Conservation (phyloP, 1,140 invertebrate species). For the Neotoxoptera formosana region DNA sequence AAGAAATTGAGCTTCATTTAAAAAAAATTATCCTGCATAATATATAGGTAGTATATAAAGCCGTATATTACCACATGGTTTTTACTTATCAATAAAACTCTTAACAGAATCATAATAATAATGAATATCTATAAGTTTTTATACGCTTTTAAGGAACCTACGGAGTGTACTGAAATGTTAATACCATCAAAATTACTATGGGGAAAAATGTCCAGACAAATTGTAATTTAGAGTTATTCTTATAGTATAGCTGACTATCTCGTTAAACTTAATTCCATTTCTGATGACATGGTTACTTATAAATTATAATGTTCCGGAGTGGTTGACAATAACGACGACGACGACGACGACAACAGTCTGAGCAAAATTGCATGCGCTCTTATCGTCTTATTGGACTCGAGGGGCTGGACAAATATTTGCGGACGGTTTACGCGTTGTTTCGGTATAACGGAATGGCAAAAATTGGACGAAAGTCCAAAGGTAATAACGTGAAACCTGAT, state of each 20-base stretch:
- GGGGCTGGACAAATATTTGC: conserved; percentile 29
- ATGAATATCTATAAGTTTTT: not conserved
- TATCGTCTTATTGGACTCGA: conserved; percentile 19
- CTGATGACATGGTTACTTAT: not conserved
- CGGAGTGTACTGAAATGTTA: too few species aligned
- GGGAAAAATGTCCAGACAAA: not conserved
- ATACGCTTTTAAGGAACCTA: too few species aligned
- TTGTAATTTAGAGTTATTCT: not conserved
- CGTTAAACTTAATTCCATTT: not conserved
- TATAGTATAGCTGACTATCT: not conserved
- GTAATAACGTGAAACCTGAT: conserved; percentile 31
- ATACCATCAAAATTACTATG: not conserved
- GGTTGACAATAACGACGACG: not conserved
- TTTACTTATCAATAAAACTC: not conserved
- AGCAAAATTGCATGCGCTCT: not conserved
- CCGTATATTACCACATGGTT: not conserved
- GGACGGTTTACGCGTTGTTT: not conserved
- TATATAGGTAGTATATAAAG: not conserved
- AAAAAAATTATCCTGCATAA: not conserved
- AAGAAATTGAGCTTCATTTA: not conserved
- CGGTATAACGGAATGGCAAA: not conserved
- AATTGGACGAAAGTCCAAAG: conserved; percentile 22
- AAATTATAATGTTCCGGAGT: not conserved
- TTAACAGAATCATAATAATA: not conserved
- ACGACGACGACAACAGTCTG: not conserved